Conservation (phyloP, 2,888 invertebrate genomes). For the Rhamnusium bicolor region DNA sequence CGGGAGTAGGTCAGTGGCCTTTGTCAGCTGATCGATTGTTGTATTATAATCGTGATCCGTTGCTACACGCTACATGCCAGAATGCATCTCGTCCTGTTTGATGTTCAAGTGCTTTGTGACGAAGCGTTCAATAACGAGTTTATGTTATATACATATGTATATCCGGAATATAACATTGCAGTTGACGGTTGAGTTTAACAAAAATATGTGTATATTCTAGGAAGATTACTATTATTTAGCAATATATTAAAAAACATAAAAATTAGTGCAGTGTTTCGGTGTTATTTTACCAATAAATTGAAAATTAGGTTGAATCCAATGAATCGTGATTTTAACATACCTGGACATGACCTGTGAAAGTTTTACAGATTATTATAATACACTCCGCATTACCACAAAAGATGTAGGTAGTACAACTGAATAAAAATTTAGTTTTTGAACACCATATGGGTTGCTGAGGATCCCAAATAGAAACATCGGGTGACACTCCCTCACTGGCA, state of each 20-base stretch:
- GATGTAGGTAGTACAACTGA: too few species aligned
- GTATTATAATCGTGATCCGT: constrained; percentile 29
- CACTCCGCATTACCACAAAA: too few species aligned
- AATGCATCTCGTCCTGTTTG: constrained; percentile 14
- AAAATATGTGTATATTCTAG: not conserved
- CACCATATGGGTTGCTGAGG: too few species aligned
- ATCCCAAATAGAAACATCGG: too few species aligned
- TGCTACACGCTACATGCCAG: constrained; percentile 21
- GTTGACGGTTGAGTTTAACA: not conserved
- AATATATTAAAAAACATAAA: not conserved
- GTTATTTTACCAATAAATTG: not conserved
- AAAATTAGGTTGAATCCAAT: not conserved
- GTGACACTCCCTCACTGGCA: too few species aligned
- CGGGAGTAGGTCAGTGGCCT: constrained; percentile 57
- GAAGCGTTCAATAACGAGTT: constrained; percentile 1
- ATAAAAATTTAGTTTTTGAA: too few species aligned
- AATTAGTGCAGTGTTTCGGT: not conserved
- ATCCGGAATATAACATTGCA: not conserved
- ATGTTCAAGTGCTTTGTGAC: constrained; percentile 7
- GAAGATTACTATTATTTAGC: not conserved
- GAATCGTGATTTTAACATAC: not conserved
- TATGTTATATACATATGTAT: not conserved
- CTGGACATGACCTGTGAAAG: not conserved
- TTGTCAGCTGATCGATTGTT: constrained; percentile 57
- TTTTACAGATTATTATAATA: too few species aligned